Percentiles rank a stretch among this genome's conserved stretches.
phyloP scores from a whole-genome alignment of 35 echinoderm and acorn worm species.

The Lytechinus pictus region DNA sequence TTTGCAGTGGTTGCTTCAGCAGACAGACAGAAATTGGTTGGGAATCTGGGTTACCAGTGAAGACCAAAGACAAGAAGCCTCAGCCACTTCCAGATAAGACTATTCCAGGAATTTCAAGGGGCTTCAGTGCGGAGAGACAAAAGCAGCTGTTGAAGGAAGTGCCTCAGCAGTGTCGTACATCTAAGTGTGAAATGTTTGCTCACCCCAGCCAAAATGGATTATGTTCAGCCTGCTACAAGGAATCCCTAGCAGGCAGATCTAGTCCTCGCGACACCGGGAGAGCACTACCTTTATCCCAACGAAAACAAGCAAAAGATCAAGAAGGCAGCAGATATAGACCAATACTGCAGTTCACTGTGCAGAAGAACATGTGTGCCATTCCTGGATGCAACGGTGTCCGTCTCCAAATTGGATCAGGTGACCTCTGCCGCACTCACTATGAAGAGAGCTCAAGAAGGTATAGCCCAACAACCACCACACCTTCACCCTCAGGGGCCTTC shows the following conservation, averaged over 20 bases:
- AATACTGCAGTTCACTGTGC: conserved; percentile 49
- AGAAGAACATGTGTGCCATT: conserved; percentile 68
- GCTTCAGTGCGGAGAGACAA: background rate
- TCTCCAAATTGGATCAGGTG: background rate
- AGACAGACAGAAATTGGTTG: conserved; percentile 33
- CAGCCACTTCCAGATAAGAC: background rate
- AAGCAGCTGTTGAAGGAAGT: background rate
- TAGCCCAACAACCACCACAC: background rate
- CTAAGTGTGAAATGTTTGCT: conserved; percentile 56
- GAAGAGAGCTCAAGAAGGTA: background rate
- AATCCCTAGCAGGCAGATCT: background rate
- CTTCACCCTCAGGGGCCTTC: background rate
- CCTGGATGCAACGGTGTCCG: conserved; percentile 59
- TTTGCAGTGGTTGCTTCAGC: conserved; percentile 79
- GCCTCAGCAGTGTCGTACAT: background rate
- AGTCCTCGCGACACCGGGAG: background rate
- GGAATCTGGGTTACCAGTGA: background rate
- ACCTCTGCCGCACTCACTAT: conserved; percentile 21
- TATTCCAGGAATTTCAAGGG: background rate
- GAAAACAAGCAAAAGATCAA: background rate
- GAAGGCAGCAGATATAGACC: background rate
- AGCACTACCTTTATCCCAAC: background rate
- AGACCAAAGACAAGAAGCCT: background rate
- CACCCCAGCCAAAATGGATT: conserved; percentile 13
- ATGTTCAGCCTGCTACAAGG: conserved; percentile 47